These are phyloP conservation scores for Marasmarcha lunaedactyla DNA, from an alignment of 2,888 invertebrate genomes.

Conservation along the genomic window DNA sequence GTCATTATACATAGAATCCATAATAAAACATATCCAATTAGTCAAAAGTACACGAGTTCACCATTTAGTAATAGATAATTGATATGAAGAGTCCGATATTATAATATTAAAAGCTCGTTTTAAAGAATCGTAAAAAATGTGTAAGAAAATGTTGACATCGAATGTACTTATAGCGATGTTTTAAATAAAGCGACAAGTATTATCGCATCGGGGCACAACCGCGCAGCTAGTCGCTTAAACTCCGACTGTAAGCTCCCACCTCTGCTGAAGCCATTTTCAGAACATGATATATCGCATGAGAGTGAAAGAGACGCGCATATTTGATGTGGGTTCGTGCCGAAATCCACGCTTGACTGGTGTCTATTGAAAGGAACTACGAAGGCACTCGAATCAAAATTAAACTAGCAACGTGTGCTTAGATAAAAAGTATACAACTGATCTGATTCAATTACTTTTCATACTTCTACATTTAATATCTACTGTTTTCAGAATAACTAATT, in stretches of 20 bases:
- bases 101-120: no score
- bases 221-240: constrained; percentile 47
- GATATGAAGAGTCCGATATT: no score
- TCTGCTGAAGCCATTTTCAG: constrained; percentile 24
- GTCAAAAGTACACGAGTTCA: constrained; percentile 13
- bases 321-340: neutral
- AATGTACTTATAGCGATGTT: constrained; percentile 27
- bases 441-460: no score
- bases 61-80: no score
- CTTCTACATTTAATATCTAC: no score
- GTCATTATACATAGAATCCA: constrained; percentile 34
- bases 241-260: constrained; percentile 52
- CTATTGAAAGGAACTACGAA: constrained; percentile 49
- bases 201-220: constrained; percentile 34
- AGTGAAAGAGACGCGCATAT: constrained; percentile 23
- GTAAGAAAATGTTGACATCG: no score
- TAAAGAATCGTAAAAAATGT: no score
- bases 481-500: no score
- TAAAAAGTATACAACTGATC: constrained; percentile 16
- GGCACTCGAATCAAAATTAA: constrained; percentile 57
- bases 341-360: neutral
- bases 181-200: constrained; percentile 20
- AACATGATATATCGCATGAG: constrained; percentile 14
- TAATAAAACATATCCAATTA: constrained; percentile 34
- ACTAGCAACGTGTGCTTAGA: constrained; percentile 31